These are phyloP conservation scores for mouse (Mus musculus) DNA, from an alignment of 2,113 vertebrate genomes.

Conservation along the genomic window DNA sequence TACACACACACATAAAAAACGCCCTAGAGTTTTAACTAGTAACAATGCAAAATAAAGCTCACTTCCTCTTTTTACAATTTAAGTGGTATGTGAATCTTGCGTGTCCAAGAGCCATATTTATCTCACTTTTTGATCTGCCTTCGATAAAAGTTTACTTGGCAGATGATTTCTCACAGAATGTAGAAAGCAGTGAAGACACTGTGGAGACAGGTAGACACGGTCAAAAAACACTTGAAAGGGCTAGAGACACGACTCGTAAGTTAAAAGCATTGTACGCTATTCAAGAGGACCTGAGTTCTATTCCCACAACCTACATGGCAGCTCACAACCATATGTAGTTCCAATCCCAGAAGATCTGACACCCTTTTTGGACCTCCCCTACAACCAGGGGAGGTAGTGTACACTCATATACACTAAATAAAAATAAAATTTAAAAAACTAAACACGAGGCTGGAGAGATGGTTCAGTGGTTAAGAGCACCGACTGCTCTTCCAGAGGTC, in stretches of 20 bases:
- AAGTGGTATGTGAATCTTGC: constrained; percentile 36
- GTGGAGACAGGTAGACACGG: background rate
- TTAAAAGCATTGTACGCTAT: background rate
- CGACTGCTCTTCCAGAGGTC: too few species aligned
- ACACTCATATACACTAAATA: background rate
- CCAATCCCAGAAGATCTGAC: background rate
- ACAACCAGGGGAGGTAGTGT: background rate
- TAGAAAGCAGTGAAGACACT: constrained; percentile 32
- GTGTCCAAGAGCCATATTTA: constrained; percentile 25
- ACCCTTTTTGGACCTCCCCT: background rate
- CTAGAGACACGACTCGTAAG: background rate
- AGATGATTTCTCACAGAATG: background rate
- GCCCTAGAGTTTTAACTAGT: constrained; percentile 20
- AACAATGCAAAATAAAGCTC: constrained; percentile 49
- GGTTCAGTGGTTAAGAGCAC: too few species aligned
- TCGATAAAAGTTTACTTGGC: constrained; percentile 47
- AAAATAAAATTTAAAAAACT: background rate
- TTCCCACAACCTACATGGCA: background rate
- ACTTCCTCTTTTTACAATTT: constrained; percentile 29
- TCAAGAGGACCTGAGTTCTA: background rate
- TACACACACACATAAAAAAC: background rate
- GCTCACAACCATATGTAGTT: background rate
- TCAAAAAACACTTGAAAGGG: background rate
- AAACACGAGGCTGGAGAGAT: too few species aligned
- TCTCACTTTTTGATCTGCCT: constrained; percentile 39